Percentiles rank a stretch among this genome's conserved stretches.
These are phyloP conservation scores for Ceratothoa steindachneri DNA, from an alignment of 2,888 invertebrate species.

Conservation along the genomic window DNA sequence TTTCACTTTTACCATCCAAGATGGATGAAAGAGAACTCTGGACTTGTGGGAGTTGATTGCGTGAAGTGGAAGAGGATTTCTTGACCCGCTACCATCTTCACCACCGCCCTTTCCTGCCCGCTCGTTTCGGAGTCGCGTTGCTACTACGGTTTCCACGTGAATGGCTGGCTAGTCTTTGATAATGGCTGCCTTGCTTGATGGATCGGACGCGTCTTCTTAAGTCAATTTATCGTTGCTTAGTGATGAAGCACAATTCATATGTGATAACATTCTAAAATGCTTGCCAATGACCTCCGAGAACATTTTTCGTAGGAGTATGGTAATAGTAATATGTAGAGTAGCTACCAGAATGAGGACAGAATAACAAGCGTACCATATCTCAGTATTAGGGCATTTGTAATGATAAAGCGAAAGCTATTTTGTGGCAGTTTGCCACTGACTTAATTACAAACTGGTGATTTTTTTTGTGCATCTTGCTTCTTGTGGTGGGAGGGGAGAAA, in stretches of 20 bases:
- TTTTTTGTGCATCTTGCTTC: neutral
- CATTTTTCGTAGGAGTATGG: neutral
- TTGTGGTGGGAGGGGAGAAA: neutral
- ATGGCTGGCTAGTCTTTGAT: no score
- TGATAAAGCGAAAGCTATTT: neutral
- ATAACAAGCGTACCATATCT: neutral
- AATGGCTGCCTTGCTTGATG: no score
- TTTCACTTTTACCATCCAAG: no score
- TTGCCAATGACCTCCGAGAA: neutral
- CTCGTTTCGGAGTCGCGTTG: no score
- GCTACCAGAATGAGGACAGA: neutral
- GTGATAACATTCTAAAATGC: neutral
- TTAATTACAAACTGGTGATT: neutral
- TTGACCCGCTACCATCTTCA: no score
- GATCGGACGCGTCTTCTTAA: no score
- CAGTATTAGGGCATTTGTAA: conserved; percentile 13
- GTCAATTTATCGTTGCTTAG: neutral
- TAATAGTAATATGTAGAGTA: neutral
- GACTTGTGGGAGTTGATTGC: no score
- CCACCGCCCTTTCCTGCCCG: no score
- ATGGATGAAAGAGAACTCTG: no score
- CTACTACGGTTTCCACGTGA: no score
- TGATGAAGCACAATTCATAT: neutral
- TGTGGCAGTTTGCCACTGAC: neutral
- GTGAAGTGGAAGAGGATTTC: no score